Evolutionary conservation across 2,113 vertebrate species (phyloP).

Genomic region (Thymallus thymallus): DNA sequence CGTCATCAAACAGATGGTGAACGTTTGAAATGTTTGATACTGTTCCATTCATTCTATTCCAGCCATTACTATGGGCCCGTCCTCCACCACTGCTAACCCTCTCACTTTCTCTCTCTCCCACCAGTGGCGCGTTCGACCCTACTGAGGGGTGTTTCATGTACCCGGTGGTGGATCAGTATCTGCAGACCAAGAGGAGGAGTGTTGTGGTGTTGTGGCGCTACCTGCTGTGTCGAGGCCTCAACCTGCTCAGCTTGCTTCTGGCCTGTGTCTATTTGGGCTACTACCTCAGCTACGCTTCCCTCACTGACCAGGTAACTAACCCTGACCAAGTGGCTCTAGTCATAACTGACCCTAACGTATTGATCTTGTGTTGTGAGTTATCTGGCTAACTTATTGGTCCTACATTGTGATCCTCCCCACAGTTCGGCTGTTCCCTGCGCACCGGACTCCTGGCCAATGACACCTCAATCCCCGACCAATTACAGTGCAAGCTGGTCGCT

Average conservation of each 20-base stretch:
- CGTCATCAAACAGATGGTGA: too few relatives aligned
- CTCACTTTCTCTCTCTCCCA: not conserved
- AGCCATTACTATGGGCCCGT: not conserved
- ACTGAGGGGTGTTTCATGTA: constrained; percentile 86
- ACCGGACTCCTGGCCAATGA: constrained; percentile 82
- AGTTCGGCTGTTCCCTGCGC: constrained; percentile 84
- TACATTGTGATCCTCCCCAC: too few relatives aligned
- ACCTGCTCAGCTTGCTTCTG: constrained; percentile 74
- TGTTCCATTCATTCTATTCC: too few relatives aligned
- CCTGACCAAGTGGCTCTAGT: too few relatives aligned
- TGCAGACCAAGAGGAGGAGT: constrained; percentile 85
- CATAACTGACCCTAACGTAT: too few relatives aligned
- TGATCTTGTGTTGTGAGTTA: too few relatives aligned
- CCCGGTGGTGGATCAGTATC: constrained; percentile 91
- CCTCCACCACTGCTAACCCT: not conserved
- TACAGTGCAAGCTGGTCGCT: constrained; percentile 92
- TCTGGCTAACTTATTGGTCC: too few relatives aligned
- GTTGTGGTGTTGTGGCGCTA: constrained; percentile 78
- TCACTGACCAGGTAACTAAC: constrained; percentile 75
- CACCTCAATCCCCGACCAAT: constrained; percentile 72
- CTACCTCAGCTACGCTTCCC: constrained; percentile 85
- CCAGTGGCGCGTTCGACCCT: constrained; percentile 64
- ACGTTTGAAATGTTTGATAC: too few relatives aligned
- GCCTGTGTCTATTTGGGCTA: constrained; percentile 86
- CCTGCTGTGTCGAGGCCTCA: constrained; percentile 79